phyloP scores from a whole-genome alignment of 1,140 invertebrate genomes.

The Drosophila kanapiae region DNA sequence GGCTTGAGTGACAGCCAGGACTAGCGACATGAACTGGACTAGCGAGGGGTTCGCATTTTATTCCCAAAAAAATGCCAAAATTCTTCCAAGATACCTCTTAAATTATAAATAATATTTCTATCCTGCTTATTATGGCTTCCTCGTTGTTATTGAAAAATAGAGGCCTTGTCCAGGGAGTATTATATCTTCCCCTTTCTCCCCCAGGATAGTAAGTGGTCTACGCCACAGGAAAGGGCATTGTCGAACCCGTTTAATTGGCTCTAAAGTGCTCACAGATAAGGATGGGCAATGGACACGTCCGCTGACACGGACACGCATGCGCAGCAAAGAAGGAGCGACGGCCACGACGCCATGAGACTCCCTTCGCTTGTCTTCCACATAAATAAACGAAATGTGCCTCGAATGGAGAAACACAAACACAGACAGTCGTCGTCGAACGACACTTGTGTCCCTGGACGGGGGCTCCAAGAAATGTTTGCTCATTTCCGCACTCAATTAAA shows the following conservation, averaged over 20 bases:
- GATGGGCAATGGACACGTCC: conserved; percentile 55
- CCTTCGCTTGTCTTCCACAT: conserved; percentile 11
- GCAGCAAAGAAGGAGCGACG: conserved; percentile 38
- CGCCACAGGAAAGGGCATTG: conserved; percentile 9
- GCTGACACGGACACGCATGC: conserved; percentile 53
- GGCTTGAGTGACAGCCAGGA: conserved; percentile 52
- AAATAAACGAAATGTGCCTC: conserved; percentile 67
- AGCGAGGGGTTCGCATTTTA: neutral
- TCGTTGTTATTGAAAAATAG: neutral
- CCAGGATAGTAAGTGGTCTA: conserved; percentile 9
- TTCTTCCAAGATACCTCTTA: no score
- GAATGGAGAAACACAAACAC: conserved; percentile 48
- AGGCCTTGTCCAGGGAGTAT: neutral
- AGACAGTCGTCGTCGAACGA: conserved; percentile 22
- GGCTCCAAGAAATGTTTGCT: conserved; percentile 47
- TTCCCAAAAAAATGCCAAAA: neutral
- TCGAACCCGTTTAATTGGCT: conserved; percentile 74
- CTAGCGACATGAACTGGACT: conserved; percentile 29
- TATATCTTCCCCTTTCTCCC: neutral
- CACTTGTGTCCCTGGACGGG: conserved; percentile 24
- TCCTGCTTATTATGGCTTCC: no score
- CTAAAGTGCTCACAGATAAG: conserved; percentile 50
- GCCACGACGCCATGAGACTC: conserved; percentile 36
- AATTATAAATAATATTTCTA: neutral
- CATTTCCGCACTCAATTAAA: conserved; percentile 75